These are phyloP conservation scores for Baronia brevicornis DNA, from an alignment of 2,888 invertebrate species.

Conservation along the genomic window DNA sequence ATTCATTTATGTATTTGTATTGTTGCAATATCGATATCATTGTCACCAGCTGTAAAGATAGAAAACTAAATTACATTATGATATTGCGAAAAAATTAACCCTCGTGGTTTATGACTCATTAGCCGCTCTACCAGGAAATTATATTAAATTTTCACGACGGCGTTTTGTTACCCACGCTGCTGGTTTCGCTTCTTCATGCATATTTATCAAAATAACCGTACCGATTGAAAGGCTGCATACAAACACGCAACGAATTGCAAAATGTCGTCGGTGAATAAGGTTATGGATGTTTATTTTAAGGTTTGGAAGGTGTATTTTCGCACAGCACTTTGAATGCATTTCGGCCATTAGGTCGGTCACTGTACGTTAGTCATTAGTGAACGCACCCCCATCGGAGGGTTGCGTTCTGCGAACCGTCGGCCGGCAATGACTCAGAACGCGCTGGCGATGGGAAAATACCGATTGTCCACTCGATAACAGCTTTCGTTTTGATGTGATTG, in stretches of 20 bases:
- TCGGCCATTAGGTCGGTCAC: conserved; percentile 40
- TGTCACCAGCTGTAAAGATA: conserved; percentile 28
- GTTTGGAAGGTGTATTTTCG: conserved; percentile 62
- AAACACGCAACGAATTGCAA: conserved; percentile 66
- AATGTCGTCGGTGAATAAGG: conserved; percentile 38
- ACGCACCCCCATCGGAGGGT: conserved; percentile 60
- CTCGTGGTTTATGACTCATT: conserved; percentile 72
- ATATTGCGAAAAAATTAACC: conserved; percentile 67
- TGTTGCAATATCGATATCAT: no score
- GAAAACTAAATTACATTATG: conserved; percentile 48
- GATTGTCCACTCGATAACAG: conserved; percentile 52
- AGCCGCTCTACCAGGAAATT: conserved; percentile 67
- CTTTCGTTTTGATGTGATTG: conserved; percentile 45
- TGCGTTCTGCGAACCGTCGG: conserved; percentile 57
- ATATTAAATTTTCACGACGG: conserved; percentile 74
- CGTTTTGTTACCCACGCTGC: conserved; percentile 64
- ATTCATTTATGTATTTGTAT: no score
- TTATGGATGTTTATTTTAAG: conserved; percentile 58
- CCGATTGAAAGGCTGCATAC: conserved; percentile 74
- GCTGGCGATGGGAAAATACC: conserved; percentile 51
- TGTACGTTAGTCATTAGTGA: conserved; percentile 66
- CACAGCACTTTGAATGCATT: conserved; percentile 44
- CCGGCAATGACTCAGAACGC: conserved; percentile 53
- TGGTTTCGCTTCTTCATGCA: conserved; percentile 70
- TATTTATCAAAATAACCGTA: conserved; percentile 74